These are phyloP conservation scores for Amphimallon solstitiale DNA, from an alignment of 2,888 invertebrate species.

Conservation along the genomic window DNA sequence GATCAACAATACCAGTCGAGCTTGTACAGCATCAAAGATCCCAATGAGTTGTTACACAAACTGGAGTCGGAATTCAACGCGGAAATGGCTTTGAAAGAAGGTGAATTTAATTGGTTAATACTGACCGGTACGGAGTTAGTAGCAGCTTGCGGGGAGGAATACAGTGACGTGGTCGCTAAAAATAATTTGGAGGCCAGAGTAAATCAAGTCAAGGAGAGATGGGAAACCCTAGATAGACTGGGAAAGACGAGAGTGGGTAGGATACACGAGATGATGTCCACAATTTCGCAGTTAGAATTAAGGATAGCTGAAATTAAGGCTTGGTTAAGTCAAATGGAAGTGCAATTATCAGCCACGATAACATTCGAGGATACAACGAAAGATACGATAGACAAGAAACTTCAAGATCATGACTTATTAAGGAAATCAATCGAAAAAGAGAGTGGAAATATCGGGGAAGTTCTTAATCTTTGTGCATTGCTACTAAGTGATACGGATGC, in stretches of 20 bases:
- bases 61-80: constrained; percentile 79
- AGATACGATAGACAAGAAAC: constrained; percentile 73
- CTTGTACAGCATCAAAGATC: constrained; percentile 66
- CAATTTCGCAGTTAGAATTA: constrained; percentile 76
- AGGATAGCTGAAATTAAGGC: constrained; percentile 76
- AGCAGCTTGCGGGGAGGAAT: constrained; percentile 72
- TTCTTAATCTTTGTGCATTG: constrained; percentile 81
- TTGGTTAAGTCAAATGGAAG: constrained; percentile 79
- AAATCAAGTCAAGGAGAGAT: constrained; percentile 73
- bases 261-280: constrained; percentile 76
- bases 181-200: constrained; percentile 67
- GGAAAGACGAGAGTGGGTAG: constrained; percentile 76
- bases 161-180: constrained; percentile 70
- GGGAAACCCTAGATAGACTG: constrained; percentile 78
- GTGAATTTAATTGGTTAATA: constrained; percentile 81
- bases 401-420: constrained; percentile 77
- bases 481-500: constrained; percentile 79
- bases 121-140: constrained; percentile 74
- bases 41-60: constrained; percentile 77
- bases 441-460: constrained; percentile 80
- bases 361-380: constrained; percentile 74
- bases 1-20: constrained; percentile 68
- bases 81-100: constrained; percentile 79
- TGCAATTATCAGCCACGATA: constrained; percentile 74
- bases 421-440: constrained; percentile 81